phyloP scores from a whole-genome alignment of 2,797 vertebrate genomes.

The Clarias fuscus region DNA sequence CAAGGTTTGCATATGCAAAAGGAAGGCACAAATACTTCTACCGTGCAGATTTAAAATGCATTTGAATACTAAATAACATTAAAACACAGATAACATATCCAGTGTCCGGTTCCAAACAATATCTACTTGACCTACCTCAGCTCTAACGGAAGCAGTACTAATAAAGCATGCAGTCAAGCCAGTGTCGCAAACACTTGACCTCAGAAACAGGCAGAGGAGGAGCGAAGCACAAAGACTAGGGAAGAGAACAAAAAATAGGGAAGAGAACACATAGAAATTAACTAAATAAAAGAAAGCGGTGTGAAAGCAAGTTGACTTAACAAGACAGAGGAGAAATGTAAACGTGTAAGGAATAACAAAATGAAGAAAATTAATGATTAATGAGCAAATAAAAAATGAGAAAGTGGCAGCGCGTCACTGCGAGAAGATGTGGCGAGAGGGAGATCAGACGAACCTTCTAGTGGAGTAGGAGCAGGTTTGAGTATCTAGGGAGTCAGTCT shows the following conservation, averaged over 20 bases:
- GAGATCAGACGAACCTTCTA: constrained; percentile 78
- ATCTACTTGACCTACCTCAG: constrained; percentile 36
- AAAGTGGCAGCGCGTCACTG: constrained; percentile 66
- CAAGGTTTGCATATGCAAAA: constrained; percentile 6
- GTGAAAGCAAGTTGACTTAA: background rate
- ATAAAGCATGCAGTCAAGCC: constrained; percentile 40
- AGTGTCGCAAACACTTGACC: constrained; percentile 64
- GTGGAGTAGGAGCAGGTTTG: constrained; percentile 83
- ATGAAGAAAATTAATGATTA: background rate
- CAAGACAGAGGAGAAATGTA: background rate
- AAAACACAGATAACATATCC: constrained; percentile 6
- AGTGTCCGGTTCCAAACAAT: constrained; percentile 27
- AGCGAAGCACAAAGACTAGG: constrained; percentile 68
- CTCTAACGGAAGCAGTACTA: constrained; percentile 31
- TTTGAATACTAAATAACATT: constrained; percentile 9
- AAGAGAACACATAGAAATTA: constrained; percentile 20
- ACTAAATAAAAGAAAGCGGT: constrained; percentile 18
- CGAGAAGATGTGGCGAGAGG: constrained; percentile 76
- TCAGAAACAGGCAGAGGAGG: constrained; percentile 75
- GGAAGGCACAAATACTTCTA: background rate
- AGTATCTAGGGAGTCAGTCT: constrained; percentile 84
- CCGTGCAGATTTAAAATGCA: constrained; percentile 16
- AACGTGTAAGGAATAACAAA: background rate
- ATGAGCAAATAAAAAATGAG: constrained; percentile 75
- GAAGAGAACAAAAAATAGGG: constrained; percentile 45